A percentile compares a stretch with the other conserved stretches of the same genome.
Evolutionary conservation across 2,888 invertebrate genomes (phyloP).

Genomic region (Phymatocera aterrima): DNA sequence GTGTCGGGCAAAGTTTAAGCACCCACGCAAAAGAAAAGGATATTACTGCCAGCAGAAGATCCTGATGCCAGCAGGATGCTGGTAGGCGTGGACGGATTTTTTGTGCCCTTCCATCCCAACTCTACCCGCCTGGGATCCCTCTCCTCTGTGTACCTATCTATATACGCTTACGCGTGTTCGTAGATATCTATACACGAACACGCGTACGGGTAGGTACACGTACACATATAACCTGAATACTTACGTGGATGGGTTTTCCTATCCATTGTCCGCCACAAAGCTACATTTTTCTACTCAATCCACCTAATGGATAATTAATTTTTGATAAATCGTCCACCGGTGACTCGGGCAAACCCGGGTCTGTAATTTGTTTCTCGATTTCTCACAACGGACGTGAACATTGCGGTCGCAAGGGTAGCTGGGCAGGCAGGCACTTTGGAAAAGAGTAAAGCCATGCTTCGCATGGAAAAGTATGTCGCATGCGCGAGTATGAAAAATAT

Average conservation of each 20-base stretch:
- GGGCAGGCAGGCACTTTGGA: background rate
- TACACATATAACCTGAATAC: slow-evolving; percentile 17
- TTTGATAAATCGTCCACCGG: slow-evolving; percentile 71
- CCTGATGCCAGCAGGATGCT: slow-evolving; percentile 63
- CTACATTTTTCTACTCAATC: slow-evolving; percentile 70
- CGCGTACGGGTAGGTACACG: background rate
- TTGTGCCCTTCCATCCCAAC: slow-evolving; percentile 53
- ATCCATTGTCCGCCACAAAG: slow-evolving; percentile 69
- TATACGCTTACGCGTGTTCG: background rate
- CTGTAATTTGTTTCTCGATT: slow-evolving; percentile 69
- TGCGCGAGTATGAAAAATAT: background rate
- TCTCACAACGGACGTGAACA: slow-evolving; percentile 60
- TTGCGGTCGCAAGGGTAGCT: background rate
- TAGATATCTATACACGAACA: background rate
- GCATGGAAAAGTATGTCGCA: background rate
- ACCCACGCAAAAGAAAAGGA: slow-evolving; percentile 45
- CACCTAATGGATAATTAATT: slow-evolving; percentile 73
- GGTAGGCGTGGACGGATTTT: slow-evolving; percentile 71
- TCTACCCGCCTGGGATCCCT: slow-evolving; percentile 5
- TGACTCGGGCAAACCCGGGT: slow-evolving; percentile 64
- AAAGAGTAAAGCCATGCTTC: background rate
- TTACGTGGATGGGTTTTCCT: slow-evolving; percentile 34
- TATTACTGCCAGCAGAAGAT: slow-evolving; percentile 18
- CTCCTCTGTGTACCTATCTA: slow-evolving; percentile 45
- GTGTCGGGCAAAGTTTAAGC: slow-evolving; percentile 39